Evolutionary conservation across 2,888 invertebrate species (phyloP), one percentile per base, ranked within the genome.

Genomic region (Phengaris alcon): DNA sequence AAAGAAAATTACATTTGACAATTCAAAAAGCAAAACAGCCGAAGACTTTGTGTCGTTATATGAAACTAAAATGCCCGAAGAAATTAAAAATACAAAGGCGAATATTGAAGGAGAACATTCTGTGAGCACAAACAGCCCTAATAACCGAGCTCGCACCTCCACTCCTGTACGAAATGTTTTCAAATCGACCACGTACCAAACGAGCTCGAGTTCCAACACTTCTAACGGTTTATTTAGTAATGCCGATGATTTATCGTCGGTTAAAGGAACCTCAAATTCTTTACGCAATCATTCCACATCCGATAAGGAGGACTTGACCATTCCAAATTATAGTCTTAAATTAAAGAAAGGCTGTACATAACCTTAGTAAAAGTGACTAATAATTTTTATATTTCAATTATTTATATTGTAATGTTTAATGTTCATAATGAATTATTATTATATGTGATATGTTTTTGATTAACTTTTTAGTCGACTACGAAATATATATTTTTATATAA

Each of bases 191-290:
- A 88, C 88, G 0, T 93, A 90, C 80, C 89, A 88, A 76, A 90
- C 94, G 5, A 94, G 90, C 80, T 91, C 94, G 2, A 90, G 91
- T 80, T 94, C 94, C 0, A 93, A 93, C 79, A 81, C 87, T 73
- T 91, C 93, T 5, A 92, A 93, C 77, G 90, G 91, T 5, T 82
- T 94, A 72, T 94, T 94, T 79, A 93, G 93, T 79, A 94, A 91
- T 74, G 93, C 90, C 69, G 94, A 94, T 77, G 95, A 95, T 79
- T 82, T 94, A 77, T 95, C 95, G 0, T 94, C 94, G 0, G 94
- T 94, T 0, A 94, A 93, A 84, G 88, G 88, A 64, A 91, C 91
- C 73, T 91, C 93, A 15, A 89, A 89, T 81, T 93, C 91, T 74
- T 83, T 88, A 76, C 88, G 87, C 77, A 90, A 91, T 81, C 87